A percentile compares a stretch with the other conserved stretches of the same genome.
Evolutionary conservation across 2,888 invertebrate genomes (phyloP).

Genomic region (Caenorhabditis drosophilae): DNA sequence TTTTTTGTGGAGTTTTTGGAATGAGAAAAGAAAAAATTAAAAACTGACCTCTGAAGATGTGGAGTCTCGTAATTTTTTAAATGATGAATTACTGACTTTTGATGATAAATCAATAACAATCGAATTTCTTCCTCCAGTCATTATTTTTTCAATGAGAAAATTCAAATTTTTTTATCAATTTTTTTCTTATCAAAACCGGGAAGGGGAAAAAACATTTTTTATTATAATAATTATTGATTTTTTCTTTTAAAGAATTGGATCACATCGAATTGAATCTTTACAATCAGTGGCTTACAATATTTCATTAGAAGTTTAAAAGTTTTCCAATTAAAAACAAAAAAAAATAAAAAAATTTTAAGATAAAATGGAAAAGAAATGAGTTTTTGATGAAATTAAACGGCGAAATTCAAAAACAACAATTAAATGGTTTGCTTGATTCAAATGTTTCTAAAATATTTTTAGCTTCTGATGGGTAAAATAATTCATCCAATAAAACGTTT

Average conservation of each 20-base stretch:
- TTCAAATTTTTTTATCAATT: conserved; percentile 1
- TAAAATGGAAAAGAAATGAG: conserved; percentile 32
- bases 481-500: too few relatives aligned
- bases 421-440: conserved; percentile 24
- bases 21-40: too few relatives aligned
- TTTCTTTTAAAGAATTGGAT: conserved; percentile 16
- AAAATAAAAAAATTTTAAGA: conserved; percentile 8
- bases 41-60: too few relatives aligned
- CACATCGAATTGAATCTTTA: conserved; percentile 16
- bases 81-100: not conserved
- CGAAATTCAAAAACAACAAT: conserved; percentile 24
- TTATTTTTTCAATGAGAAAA: conserved; percentile 3
- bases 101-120: conserved; percentile 22
- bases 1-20: too few relatives aligned
- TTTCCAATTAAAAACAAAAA: not conserved
- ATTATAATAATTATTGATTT: not conserved
- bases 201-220: not conserved
- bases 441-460: conserved; percentile 12
- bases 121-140: conserved; percentile 18
- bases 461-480: conserved; percentile 10
- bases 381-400: conserved; percentile 33
- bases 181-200: too few relatives aligned
- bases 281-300: conserved; percentile 29
- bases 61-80: too few relatives aligned
- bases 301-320: conserved; percentile 13